Evolutionary conservation across 2,113 vertebrate genomes (phyloP).

Genomic region (Leuciscus idus): DNA sequence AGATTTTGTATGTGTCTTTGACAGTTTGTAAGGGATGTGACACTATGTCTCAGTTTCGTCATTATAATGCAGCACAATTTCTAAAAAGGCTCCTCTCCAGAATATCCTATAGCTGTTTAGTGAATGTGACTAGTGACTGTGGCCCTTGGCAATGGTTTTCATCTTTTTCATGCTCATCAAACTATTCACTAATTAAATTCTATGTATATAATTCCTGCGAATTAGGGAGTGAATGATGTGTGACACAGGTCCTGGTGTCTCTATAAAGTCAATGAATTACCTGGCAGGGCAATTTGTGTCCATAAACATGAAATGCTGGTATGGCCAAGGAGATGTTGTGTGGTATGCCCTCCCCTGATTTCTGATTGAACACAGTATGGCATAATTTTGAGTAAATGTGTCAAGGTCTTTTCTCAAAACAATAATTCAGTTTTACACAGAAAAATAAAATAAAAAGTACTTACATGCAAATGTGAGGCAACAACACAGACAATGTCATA

Average conservation of each 20-base stretch:
- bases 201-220: background rate
- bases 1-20: too few relatives aligned
- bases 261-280: background rate
- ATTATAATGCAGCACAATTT: background rate
- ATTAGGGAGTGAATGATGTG: background rate
- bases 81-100: too few relatives aligned
- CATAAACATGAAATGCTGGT: background rate
- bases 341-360: background rate
- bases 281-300: conserved; percentile 2
- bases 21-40: too few relatives aligned
- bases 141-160: background rate
- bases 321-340: background rate
- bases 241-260: background rate
- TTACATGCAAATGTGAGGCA: conserved; percentile 15
- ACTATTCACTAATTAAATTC: background rate
- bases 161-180: background rate
- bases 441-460: too few relatives aligned
- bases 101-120: background rate
- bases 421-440: background rate
- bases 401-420: background rate
- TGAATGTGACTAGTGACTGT: background rate
- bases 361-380: conserved; percentile 8
- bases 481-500: conserved; percentile 23
- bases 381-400: background rate
- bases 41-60: background rate